These are phyloP conservation scores for Microtus californicus DNA, from an alignment of 2,797 vertebrate species.

Conservation along the genomic window DNA sequence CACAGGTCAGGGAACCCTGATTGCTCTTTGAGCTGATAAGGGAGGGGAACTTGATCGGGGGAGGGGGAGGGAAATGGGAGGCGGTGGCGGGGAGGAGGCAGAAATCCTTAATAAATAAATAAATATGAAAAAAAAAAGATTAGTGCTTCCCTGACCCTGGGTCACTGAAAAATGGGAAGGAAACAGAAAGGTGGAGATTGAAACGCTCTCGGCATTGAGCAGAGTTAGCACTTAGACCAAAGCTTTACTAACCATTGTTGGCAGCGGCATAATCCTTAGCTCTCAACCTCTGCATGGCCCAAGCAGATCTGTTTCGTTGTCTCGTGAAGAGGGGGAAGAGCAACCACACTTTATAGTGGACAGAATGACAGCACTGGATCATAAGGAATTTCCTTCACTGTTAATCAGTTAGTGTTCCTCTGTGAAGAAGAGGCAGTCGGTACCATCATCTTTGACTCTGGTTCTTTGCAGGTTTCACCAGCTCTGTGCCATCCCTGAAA, in stretches of 20 bases:
- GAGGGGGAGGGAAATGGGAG: too few relatives aligned
- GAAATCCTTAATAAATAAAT: too few relatives aligned
- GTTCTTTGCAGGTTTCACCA: not conserved
- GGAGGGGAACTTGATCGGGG: too few relatives aligned
- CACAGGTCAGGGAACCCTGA: too few relatives aligned
- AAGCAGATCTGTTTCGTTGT: constrained; percentile 60
- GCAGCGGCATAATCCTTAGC: constrained; percentile 52
- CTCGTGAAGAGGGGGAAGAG: not conserved
- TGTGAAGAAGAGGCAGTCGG: not conserved
- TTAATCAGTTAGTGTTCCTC: not conserved
- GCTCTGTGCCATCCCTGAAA: not conserved
- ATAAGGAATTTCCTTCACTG: not conserved
- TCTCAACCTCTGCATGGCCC: constrained; percentile 54
- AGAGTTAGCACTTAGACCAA: constrained; percentile 52
- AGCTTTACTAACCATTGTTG: constrained; percentile 63
- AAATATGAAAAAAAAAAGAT: too few relatives aligned
- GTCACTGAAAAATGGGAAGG: not conserved
- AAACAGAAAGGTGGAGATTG: not conserved
- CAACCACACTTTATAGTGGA: constrained; percentile 36
- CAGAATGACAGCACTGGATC: not conserved
- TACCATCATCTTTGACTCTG: not conserved
- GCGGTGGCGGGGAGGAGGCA: too few relatives aligned
- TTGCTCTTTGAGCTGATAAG: too few relatives aligned
- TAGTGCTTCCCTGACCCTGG: not conserved
- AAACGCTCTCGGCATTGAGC: not conserved